Percentiles rank a stretch among this genome's conserved stretches.
These are phyloP conservation scores for Diarsia rubi DNA, from an alignment of 2,888 invertebrate genomes.

Conservation along the genomic window DNA sequence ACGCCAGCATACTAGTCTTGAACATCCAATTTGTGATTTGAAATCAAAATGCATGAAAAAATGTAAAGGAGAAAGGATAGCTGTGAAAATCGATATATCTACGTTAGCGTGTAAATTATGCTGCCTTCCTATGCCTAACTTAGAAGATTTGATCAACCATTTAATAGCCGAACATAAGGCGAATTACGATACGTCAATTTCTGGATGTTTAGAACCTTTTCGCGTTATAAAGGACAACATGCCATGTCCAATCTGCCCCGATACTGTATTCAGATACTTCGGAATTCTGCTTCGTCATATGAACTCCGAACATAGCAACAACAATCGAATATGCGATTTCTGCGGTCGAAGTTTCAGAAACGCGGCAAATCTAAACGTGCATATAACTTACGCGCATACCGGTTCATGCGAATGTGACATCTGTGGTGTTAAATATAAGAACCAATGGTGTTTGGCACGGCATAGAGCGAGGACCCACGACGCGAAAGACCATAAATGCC, in stretches of 20 bases:
- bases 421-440: conserved; percentile 82
- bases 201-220: conserved; percentile 82
- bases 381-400: conserved; percentile 82
- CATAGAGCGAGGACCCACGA: conserved; percentile 85
- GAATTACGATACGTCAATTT: conserved; percentile 80
- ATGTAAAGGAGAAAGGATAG: conserved; percentile 84
- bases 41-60: conserved; percentile 83
- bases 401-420: conserved; percentile 81
- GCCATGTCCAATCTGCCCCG: conserved; percentile 81
- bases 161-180: conserved; percentile 80
- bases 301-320: conserved; percentile 83
- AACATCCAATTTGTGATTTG: conserved; percentile 83
- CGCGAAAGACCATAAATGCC: conserved; percentile 84
- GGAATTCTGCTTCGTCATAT: conserved; percentile 82
- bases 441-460: conserved; percentile 82
- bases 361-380: conserved; percentile 81
- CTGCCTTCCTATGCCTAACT: conserved; percentile 70
- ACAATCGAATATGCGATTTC: conserved; percentile 85
- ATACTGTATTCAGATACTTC: conserved; percentile 81
- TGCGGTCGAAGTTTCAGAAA: conserved; percentile 84
- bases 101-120: conserved; percentile 81
- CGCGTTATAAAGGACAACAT: conserved; percentile 83
- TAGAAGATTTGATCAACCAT: conserved; percentile 82
- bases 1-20: conserved; percentile 77
- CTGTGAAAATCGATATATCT: conserved; percentile 83